Conservation (phyloP, 2,113 vertebrate genomes). For the Vanacampus margaritifer region DNA sequence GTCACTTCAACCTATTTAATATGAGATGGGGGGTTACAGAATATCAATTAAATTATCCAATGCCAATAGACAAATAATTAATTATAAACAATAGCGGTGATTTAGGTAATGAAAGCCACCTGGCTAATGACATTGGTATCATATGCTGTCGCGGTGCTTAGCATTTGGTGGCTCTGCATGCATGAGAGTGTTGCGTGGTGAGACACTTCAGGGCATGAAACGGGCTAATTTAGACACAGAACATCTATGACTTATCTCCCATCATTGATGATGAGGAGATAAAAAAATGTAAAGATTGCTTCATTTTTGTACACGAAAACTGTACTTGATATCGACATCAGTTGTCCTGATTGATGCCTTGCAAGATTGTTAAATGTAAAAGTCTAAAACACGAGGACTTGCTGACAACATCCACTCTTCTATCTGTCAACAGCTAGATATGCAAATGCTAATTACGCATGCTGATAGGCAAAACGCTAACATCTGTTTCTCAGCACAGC, state of each 20-base stretch:
- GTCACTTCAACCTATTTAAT: constrained; percentile 63
- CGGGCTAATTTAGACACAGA: constrained; percentile 63
- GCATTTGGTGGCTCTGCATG: constrained; percentile 84
- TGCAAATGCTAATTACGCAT: constrained; percentile 80
- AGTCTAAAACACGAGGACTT: not conserved
- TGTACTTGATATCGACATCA: not conserved
- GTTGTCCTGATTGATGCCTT: not conserved
- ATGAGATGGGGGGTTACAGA: constrained; percentile 72
- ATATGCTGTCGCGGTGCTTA: constrained; percentile 87
- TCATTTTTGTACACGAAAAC: not conserved
- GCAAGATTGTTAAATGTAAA: not conserved
- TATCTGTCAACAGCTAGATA: constrained; percentile 55
- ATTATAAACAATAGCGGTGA: constrained; percentile 91
- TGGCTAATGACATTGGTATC: constrained; percentile 94
- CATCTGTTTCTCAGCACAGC: constrained; percentile 72
- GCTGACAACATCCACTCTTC: constrained; percentile 23
- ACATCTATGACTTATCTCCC: constrained; percentile 49
- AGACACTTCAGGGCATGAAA: constrained; percentile 74
- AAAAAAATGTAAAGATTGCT: not conserved
- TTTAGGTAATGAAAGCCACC: constrained; percentile 87
- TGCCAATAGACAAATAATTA: constrained; percentile 96
- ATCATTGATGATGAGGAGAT: constrained; percentile 50
- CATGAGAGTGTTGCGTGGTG: constrained; percentile 68
- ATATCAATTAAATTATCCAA: constrained; percentile 87
- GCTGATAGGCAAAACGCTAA: constrained; percentile 74